Percentiles rank a stretch among this genome's conserved stretches.
Evolutionary conservation across 2,888 invertebrate species (phyloP).

Genomic region (Hermaeophaga mercurialis): DNA sequence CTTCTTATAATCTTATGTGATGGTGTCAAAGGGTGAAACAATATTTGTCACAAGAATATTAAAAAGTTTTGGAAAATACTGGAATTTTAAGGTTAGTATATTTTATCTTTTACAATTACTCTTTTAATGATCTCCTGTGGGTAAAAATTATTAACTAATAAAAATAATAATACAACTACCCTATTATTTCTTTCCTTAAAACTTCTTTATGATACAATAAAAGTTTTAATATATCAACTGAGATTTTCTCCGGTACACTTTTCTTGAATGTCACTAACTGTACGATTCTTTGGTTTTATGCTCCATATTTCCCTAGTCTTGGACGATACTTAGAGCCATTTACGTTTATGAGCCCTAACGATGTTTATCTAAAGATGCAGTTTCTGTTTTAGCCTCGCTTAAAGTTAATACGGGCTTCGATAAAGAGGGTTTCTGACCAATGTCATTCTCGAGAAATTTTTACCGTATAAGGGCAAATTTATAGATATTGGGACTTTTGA

Average conservation of each 20-base stretch:
- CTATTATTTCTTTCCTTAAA: not conserved
- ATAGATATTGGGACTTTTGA: not conserved
- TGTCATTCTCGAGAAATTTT: not conserved
- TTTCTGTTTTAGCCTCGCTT: slow-evolving; percentile 23
- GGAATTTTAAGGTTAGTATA: too few species aligned
- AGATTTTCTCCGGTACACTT: slow-evolving; percentile 11
- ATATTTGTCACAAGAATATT: too few species aligned
- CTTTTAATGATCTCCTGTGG: too few species aligned
- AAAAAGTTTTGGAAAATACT: too few species aligned
- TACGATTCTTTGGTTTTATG: slow-evolving; percentile 15
- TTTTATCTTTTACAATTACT: too few species aligned
- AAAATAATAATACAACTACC: slow-evolving; percentile 6
- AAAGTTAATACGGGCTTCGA: slow-evolving; percentile 13
- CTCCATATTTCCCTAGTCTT: slow-evolving; percentile 21
- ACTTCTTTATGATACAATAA: slow-evolving; percentile 22
- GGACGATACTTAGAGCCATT: slow-evolving; percentile 26
- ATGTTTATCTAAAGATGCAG: slow-evolving; percentile 31
- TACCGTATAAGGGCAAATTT: not conserved
- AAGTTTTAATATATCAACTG: slow-evolving; percentile 15
- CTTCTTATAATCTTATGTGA: too few species aligned
- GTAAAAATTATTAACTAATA: too few species aligned
- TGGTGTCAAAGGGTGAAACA: too few species aligned
- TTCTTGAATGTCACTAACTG: slow-evolving; percentile 15
- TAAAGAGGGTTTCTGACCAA: not conserved
- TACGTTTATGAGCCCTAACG: slow-evolving; percentile 30